Evolutionary conservation across 2,888 invertebrate species (phyloP).

Genomic region (Chloroclystis v-ata): DNA sequence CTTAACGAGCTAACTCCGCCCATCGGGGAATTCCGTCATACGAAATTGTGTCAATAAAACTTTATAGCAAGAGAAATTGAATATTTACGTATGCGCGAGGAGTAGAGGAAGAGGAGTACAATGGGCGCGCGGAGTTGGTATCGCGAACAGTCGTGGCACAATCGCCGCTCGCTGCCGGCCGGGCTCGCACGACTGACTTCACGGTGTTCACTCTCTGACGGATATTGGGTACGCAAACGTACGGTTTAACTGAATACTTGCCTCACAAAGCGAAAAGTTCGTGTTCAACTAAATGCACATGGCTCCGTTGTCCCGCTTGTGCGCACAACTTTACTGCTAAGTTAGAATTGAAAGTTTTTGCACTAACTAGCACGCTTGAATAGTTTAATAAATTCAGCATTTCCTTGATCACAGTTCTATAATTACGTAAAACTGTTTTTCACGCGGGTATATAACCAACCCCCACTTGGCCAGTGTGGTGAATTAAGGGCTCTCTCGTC

Average conservation of each 20-base stretch:
- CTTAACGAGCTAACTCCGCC: conserved; percentile 63
- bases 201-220: conserved; percentile 52
- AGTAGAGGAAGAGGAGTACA: conserved; percentile 39
- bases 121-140: conserved; percentile 53
- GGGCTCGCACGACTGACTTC: conserved; percentile 50
- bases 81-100: conserved; percentile 42
- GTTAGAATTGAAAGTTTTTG: conserved; percentile 45
- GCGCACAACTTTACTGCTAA: conserved; percentile 56
- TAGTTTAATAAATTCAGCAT: neutral
- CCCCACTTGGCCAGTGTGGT: no score
- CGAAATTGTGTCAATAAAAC: conserved; percentile 49
- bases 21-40: conserved; percentile 50
- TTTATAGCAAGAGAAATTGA: conserved; percentile 43
- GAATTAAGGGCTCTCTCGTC: no score
- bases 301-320: conserved; percentile 47
- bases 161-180: conserved; percentile 32
- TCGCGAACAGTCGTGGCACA: conserved; percentile 44
- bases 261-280: conserved; percentile 69
- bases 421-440: no score
- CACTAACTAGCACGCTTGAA: conserved; percentile 38
- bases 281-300: conserved; percentile 63
- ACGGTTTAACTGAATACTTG: conserved; percentile 59
- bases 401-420: no score
- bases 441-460: no score
- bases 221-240: conserved; percentile 61